Conservation (phyloP, 53 echinoderm and acorn worm species). For the Henricia sp. region DNA sequence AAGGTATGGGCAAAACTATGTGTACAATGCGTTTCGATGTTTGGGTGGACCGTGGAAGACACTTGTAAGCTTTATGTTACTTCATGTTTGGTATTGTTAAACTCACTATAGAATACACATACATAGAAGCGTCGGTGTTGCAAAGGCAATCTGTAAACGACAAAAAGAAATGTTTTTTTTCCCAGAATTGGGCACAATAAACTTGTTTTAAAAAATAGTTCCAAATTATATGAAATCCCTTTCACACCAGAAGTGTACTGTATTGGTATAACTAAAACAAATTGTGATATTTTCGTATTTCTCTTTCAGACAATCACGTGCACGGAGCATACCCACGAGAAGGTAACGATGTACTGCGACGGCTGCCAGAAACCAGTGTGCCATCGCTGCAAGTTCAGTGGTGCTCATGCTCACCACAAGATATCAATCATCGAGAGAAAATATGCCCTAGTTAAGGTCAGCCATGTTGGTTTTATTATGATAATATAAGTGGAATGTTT, state of each 20-base stretch:
- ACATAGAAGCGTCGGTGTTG: too few relatives aligned
- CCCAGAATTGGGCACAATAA: too few relatives aligned
- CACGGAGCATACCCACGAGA: conserved; percentile 90
- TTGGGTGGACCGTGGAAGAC: too few relatives aligned
- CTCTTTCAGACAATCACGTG: conserved; percentile 82
- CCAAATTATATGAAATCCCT: too few relatives aligned
- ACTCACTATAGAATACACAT: not conserved
- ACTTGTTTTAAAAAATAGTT: too few relatives aligned
- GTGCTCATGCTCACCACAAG: conserved; percentile 86
- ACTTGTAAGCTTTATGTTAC: too few relatives aligned
- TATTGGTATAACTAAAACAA: not conserved
- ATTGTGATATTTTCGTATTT: not conserved
- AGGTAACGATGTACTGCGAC: conserved; percentile 96
- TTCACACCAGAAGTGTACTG: too few relatives aligned
- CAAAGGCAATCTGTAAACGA: too few relatives aligned
- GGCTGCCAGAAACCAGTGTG: conserved; percentile 97
- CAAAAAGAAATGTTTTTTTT: too few relatives aligned
- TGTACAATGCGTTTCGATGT: too few relatives aligned
- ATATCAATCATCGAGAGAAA: conserved; percentile 87
- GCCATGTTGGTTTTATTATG: not conserved
- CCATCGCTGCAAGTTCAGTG: conserved; percentile 90
- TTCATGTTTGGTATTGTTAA: not conserved
- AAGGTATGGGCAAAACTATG: conserved; percentile 77
- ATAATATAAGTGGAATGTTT: too few relatives aligned
- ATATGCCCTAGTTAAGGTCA: conserved; percentile 87